phyloP scores from a whole-genome alignment of 2,797 vertebrate genomes.

The Characodon lateralis region DNA sequence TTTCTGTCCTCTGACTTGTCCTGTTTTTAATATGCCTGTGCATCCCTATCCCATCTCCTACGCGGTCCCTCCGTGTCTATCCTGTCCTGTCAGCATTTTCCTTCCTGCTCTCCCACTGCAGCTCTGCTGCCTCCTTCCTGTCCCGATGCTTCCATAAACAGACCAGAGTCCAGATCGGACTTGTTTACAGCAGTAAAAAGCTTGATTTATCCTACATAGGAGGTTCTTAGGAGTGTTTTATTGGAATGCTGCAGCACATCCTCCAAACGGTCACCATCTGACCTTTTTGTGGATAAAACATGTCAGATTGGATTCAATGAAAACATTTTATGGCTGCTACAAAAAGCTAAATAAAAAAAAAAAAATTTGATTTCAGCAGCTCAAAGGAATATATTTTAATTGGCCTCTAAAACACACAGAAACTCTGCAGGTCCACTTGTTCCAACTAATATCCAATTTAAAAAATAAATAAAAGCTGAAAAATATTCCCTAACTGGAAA shows the following conservation, averaged over 20 bases:
- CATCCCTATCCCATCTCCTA: conserved; percentile 51
- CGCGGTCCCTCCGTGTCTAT: conserved; percentile 50
- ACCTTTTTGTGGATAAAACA: background rate
- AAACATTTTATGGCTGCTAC: background rate
- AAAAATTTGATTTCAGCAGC: background rate
- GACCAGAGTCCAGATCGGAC: conserved; percentile 37
- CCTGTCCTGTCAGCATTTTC: conserved; percentile 75
- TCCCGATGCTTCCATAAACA: conserved; percentile 65
- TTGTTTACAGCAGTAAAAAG: conserved; percentile 27
- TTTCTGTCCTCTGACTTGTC: conserved; percentile 8
- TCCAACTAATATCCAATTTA: background rate
- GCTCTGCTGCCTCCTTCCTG: conserved; percentile 64
- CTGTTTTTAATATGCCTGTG: conserved; percentile 40
- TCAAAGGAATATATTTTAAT: background rate
- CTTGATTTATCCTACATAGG: conserved; percentile 19
- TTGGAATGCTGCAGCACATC: conserved; percentile 3
- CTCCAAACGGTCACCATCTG: background rate
- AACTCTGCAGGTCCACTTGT: background rate
- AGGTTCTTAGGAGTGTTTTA: conserved; percentile 7
- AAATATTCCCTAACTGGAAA: background rate
- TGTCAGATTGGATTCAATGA: background rate
- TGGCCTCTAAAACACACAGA: background rate
- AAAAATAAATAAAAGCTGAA: background rate
- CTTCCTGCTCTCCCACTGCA: conserved; percentile 72
- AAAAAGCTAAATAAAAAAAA: background rate